Base-by-base conservation (phyloP, 2,113 vertebrate species). In the Ammodytes marinus region DNA sequence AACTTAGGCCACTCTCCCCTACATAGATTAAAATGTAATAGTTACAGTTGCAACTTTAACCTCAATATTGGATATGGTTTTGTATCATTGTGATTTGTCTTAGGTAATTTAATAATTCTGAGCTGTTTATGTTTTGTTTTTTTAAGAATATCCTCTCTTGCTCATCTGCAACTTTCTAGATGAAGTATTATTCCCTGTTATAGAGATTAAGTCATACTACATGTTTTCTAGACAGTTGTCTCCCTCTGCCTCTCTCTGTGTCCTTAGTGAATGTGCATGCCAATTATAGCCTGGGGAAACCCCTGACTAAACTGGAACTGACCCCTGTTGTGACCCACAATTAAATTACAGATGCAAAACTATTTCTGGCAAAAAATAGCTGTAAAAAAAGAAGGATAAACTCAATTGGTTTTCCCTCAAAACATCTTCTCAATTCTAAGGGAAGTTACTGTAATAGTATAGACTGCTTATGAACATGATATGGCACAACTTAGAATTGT, bases 241-340 rank as follows among this genome's bases (percentile, higher is more conserved):
- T 17, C 13, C 57, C 19, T 54, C 15, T 70, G 35, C 54, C 47
- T 74, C 10, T 69, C 42, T 35, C 45, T 52, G 40, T 42, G 27
- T 60, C 3, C 60, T 59, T 13, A 35, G 53, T 27, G 49, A 68
- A 63, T 71, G 42, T 63, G 46, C 13, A 35, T 68, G 50, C 19
- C 49, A 86, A 71, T 42, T 61, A 39, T 47, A 69, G 35, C 69
- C 69, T 27, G 63, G 43, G 12, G 57, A 80, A 67, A 40, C 5
- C 45, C 49, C 47, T 43, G 35, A 46, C 68, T 55, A 63, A 61
- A 61, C 69, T 50, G 13, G 43, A 64, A 59, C 57, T 68, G 49
- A 67, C 50, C 73, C 27, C 53, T 75, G 60, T 15, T n/a, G 61
- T 80, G 68, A 68, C 47, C 57, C 72, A 66, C 12, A n/a, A 74